A percentile compares a stretch with the other conserved stretches of the same genome.
phyloP scores from a whole-genome alignment of 2,113 vertebrate species.

The Muscicapa adusta region DNA sequence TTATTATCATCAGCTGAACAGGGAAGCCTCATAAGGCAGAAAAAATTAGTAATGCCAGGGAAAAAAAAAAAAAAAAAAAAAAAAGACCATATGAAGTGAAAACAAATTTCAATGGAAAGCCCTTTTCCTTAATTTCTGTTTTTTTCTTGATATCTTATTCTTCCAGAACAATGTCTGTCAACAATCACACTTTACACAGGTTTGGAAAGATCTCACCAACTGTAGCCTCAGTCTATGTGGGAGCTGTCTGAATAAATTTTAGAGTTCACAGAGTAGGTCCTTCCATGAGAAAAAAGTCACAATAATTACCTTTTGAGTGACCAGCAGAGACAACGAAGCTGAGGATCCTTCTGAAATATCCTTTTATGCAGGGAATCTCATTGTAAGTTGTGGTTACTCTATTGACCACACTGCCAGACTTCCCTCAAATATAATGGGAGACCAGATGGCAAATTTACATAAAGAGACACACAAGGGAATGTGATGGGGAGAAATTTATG shows the following conservation, averaged over 20 bases:
- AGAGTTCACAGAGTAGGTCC: not conserved
- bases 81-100: rapidly evolving
- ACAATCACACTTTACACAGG: not conserved
- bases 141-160: not conserved
- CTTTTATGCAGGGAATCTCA: not conserved
- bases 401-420: not conserved
- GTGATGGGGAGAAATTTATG: not conserved
- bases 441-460: not conserved
- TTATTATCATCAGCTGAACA: not conserved
- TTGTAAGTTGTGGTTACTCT: not conserved
- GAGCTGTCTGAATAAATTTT: not conserved
- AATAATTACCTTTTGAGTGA: not conserved
- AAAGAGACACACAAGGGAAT: rapidly evolving
- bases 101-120: not conserved
- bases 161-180: not conserved
- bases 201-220: not conserved
- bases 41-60: not conserved
- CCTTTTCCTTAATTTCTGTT: not conserved
- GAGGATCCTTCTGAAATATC: not conserved
- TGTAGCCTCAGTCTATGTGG: not conserved
- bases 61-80: not conserved
- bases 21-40: not conserved
- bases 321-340: not conserved
- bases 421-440: not conserved
- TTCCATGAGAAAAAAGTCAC: not conserved